Conservation (phyloP, 2,113 vertebrate species). For the Serilophus lunatus region DNA sequence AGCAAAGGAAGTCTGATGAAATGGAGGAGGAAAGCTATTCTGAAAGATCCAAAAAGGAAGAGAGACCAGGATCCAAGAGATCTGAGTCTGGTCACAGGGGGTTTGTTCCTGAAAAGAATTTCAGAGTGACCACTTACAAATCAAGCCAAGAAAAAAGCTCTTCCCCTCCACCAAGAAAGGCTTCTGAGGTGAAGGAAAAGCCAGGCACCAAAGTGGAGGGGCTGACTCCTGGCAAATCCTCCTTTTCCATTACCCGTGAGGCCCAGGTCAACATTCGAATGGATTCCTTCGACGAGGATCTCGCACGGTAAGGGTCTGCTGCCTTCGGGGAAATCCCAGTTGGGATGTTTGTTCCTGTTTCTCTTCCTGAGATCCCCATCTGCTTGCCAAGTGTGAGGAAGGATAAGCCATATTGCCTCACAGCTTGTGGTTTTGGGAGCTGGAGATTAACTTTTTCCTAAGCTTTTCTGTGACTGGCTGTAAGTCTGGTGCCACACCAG, state of each 20-base stretch:
- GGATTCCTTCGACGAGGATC: constrained; percentile 88
- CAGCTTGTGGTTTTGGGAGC: not conserved
- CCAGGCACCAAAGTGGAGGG: constrained; percentile 78
- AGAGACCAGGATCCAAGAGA: constrained; percentile 81
- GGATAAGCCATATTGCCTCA: not conserved
- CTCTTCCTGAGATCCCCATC: not conserved
- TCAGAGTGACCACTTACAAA: constrained; percentile 81
- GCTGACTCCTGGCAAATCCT: constrained; percentile 75
- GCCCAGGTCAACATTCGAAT: constrained; percentile 87
- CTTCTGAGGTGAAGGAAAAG: constrained; percentile 81
- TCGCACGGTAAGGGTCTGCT: constrained; percentile 81
- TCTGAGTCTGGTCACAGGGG: constrained; percentile 77
- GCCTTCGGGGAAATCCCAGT: not conserved
- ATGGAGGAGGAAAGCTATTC: constrained; percentile 79
- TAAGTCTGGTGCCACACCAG: not conserved
- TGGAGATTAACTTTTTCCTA: not conserved
- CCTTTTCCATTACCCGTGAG: constrained; percentile 84
- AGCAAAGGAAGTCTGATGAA: constrained; percentile 80
- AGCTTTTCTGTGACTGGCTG: not conserved
- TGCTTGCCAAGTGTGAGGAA: not conserved
- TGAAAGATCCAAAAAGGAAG: constrained; percentile 82
- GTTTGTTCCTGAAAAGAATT: constrained; percentile 82
- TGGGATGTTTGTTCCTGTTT: not conserved
- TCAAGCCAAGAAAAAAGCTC: constrained; percentile 77
- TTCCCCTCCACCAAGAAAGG: constrained; percentile 73